Evolutionary conservation across 2,888 invertebrate species (phyloP), one percentile per base, ranked within the genome.

Genomic region (Omphaloscelis lunosa): DNA sequence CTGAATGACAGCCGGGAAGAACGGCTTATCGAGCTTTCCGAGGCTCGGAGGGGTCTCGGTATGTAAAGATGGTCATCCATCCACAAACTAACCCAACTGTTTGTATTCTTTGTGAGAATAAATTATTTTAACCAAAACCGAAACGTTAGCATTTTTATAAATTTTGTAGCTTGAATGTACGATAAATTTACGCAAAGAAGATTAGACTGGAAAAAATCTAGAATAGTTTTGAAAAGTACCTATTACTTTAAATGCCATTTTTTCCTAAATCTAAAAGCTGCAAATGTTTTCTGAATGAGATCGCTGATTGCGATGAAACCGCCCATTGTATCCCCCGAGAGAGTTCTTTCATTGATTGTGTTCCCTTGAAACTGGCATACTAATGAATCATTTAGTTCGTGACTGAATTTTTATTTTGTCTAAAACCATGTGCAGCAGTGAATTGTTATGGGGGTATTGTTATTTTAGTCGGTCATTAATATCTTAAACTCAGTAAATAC

Each of bases 271-370:
- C n/a, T 58, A 1, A 34, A 66, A 78, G 56, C 48, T 12, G 59
- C 15, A 34, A 59, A 11, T 45, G 15, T 66, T 66, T 80, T 84
- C 51, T 80, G 70, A 80, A 82, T 63, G 34, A 75, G 58, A 75
- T 63, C 23, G 34, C 48, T 85, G 82, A 85, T 82, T 82, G 81
- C 75, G 58, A 75, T 48, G 70, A 80, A 82, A 63, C 66, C 67
- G 12, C 27, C 67, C 20, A 80, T 75, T 82, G 70, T 63, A 62
- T 9, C 53, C 20, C 34, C 3, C 3, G 70, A 27, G 61, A 56
- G 70, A 59, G 56, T 53, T 80, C 61, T 67, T 39, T 82, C 75
- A 82, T 81, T 71, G 82, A 75, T 80, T 81, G 53, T 69, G 69
- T 72, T 59, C 62, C 39, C 67, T 70, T 48, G 62, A 65, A 75